Evolutionary conservation across 2,888 invertebrate species (phyloP).

Genomic region (Drosophila atroscutellata): DNA sequence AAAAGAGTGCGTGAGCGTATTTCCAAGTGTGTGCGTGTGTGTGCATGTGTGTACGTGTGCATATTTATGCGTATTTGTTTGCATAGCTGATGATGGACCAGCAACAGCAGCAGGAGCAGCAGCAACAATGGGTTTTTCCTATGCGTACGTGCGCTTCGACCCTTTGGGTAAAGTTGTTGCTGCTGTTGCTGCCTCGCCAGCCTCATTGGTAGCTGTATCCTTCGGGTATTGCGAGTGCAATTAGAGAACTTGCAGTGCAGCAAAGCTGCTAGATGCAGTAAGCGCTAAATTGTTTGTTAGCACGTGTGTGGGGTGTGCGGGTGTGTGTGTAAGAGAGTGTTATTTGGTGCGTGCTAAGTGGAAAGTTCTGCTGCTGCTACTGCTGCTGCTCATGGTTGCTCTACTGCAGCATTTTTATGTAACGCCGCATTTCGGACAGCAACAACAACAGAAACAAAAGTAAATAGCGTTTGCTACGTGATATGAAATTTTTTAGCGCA

Average conservation of each 20-base stretch:
- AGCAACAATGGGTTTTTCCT: constrained; percentile 30
- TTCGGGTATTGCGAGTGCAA: constrained; percentile 59
- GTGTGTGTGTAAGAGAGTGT: constrained; percentile 20
- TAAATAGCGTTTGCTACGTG: constrained; percentile 61
- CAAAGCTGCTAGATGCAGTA: constrained; percentile 58
- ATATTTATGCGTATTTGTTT: constrained; percentile 82
- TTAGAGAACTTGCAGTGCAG: constrained; percentile 73
- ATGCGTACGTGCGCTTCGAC: constrained; percentile 62
- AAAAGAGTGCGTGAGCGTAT: constrained; percentile 58
- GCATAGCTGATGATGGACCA: constrained; percentile 79
- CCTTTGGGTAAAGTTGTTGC: constrained; percentile 36
- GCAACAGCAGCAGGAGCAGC: constrained; percentile 44
- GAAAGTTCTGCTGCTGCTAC: constrained; percentile 73
- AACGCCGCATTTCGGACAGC: constrained; percentile 52
- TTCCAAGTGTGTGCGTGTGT: constrained; percentile 29
- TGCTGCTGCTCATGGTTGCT: constrained; percentile 19
- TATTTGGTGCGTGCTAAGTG: constrained; percentile 66
- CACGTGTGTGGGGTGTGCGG: constrained; percentile 38
- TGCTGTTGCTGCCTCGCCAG: constrained; percentile 23
- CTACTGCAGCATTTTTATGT: constrained; percentile 54
- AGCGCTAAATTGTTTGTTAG: constrained; percentile 76
- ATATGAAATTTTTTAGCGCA: constrained; percentile 78
- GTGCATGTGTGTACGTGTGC: constrained; percentile 52
- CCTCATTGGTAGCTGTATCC: constrained; percentile 34
- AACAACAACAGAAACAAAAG: constrained; percentile 18